Evolutionary conservation across 2,113 vertebrate species (phyloP).

Genomic region (Petroica traversi): DNA sequence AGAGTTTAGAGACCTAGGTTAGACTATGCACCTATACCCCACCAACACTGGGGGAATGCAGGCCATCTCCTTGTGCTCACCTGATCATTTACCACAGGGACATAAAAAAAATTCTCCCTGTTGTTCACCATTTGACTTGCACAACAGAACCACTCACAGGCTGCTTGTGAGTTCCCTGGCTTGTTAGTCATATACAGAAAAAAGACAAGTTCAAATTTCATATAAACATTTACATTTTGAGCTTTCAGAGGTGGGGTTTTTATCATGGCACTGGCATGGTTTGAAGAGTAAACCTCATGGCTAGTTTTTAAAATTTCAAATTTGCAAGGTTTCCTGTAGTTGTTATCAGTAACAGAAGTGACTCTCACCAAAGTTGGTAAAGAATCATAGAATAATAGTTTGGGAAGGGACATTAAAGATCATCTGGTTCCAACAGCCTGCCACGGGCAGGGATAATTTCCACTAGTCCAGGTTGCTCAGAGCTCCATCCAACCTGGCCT

Average conservation of each 20-base stretch:
- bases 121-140: not conserved
- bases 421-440: not conserved
- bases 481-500: not conserved
- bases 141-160: not conserved
- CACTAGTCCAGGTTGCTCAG: not conserved
- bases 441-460: not conserved
- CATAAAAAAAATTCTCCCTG: not conserved
- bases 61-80: not conserved
- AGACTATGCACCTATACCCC: not conserved
- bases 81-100: not conserved
- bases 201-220: not conserved
- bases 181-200: not conserved
- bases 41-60: not conserved
- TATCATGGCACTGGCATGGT: not conserved
- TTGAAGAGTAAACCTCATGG: not conserved
- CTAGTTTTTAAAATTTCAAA: not conserved
- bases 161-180: not conserved
- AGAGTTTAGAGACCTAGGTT: not conserved
- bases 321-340: not conserved
- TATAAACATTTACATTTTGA: not conserved
- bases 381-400: not conserved
- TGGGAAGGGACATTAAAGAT: not conserved
- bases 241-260: not conserved
- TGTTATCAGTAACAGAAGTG: not conserved
- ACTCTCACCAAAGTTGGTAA: not conserved